A percentile compares a stretch with the other conserved stretches of the same genome.
Evolutionary conservation across 2,113 vertebrate genomes (phyloP).

Genomic region (Mastomys coucha): DNA sequence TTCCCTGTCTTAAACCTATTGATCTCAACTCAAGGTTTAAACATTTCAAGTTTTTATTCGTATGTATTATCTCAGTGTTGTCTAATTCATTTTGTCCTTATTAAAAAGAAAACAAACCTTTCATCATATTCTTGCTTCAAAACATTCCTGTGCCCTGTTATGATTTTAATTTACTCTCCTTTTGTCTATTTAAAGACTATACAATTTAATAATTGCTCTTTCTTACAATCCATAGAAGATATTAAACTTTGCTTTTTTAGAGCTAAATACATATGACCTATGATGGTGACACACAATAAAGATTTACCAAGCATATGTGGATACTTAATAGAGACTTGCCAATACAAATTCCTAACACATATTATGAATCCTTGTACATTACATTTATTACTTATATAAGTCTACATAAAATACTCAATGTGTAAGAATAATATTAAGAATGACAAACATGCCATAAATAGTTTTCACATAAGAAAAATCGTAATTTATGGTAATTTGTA

Average conservation of each 20-base stretch:
- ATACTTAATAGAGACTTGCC: background rate
- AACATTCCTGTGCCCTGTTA: background rate
- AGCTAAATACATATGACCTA: background rate
- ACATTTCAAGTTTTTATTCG: background rate
- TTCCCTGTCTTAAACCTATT: background rate
- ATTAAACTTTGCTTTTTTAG: background rate
- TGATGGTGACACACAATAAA: background rate
- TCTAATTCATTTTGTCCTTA: background rate
- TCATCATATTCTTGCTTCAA: background rate
- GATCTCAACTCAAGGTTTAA: background rate
- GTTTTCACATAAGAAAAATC: background rate
- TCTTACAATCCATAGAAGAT: background rate
- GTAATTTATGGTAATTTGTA: background rate
- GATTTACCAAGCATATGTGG: background rate
- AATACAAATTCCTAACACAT: background rate
- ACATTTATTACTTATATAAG: background rate
- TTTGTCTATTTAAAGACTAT: background rate
- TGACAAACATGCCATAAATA: background rate
- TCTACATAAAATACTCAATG: background rate
- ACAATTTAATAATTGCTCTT: background rate
- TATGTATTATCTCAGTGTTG: background rate
- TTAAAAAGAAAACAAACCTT: no score
- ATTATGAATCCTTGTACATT: background rate
- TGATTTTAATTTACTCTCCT: background rate
- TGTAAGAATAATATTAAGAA: background rate